Base-by-base conservation (phyloP, 2,797 vertebrate species). In the Leuciscus waleckii region DNA sequence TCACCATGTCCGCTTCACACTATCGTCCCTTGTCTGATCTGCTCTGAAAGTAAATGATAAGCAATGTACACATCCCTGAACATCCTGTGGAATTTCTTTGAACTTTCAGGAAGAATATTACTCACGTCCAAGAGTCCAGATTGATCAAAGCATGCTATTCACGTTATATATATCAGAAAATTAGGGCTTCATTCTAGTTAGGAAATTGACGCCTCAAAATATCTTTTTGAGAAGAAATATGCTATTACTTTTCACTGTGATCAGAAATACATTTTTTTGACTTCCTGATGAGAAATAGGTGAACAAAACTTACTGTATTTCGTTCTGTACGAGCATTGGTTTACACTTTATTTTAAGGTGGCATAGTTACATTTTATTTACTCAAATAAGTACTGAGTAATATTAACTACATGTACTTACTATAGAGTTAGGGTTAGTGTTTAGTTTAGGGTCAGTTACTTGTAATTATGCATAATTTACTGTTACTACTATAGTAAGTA, bases 1-100 rank as follows among this genome's bases (percentile, higher is more conserved):
- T 87, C 54, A 11, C 82, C 49, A 29, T 81, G 63, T 87, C 61
- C 70, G 78, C 58, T 80, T 71, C 32, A 86, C 80, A 76, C 73
- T 43, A 29, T 83, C 32, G 70, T 63, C 74, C 61, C 63, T 23
- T 79, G 74, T 51, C 80, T 68, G 61, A 81, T 65, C 79, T 68
- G 13, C 46, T 67, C 61, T 67, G 79, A 69, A 58, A 58, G 71
- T 69, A 86, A 81, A 75, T 81, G 84, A 81, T 86, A 81, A 86
- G 78, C 71, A 80, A 26, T 76, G 70, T 68, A 56, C 78, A 76
- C 43, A 69, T 78, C 37, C 37, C 49, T 70, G 14, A 29, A 56
- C 75, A 84, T 84, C 83, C 83, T 78, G 74, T 70, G 65, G 65
- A 78, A 70, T 78, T 39, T 23, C 65, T 84, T 84, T 84, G 39